These are phyloP conservation scores for Diachasmimorpha longicaudata DNA, from an alignment of 1,140 invertebrate species.

Conservation along the genomic window DNA sequence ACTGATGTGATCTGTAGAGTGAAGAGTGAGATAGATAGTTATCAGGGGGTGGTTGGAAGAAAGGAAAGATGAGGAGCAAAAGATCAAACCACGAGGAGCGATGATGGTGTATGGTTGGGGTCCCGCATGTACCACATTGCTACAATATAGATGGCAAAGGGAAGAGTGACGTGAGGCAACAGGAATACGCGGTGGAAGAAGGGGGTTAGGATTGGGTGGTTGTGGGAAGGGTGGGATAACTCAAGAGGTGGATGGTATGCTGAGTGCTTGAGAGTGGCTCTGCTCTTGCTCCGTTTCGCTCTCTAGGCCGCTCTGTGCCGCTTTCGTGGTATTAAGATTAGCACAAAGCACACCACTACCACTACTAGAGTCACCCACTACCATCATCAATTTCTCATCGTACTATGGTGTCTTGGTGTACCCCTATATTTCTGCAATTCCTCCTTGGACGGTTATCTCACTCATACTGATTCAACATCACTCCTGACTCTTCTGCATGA, in stretches of 20 bases:
- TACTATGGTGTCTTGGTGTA: conserved; percentile 1
- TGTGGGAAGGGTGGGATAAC: conserved; percentile 9
- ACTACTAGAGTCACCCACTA: background rate
- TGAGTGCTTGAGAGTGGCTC: conserved; percentile 37
- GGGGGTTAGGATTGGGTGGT: conserved; percentile 23
- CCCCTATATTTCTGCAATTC: conserved; percentile 11
- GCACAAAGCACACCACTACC: conserved; percentile 37
- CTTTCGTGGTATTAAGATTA: conserved; percentile 44
- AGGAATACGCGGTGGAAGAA: background rate
- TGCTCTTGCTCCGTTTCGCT: conserved; percentile 19
- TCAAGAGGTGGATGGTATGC: conserved; percentile 22
- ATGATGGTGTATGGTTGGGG: conserved; percentile 28
- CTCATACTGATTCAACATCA: conserved; percentile 10
- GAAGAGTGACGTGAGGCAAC: conserved; percentile 23
- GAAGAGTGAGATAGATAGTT: background rate
- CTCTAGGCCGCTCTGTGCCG: conserved; percentile 18
- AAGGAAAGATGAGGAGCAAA: conserved; percentile 25
- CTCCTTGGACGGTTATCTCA: conserved; percentile 13
- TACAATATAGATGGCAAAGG: conserved; percentile 12
- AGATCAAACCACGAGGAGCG: conserved; percentile 40
- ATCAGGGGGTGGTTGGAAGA: background rate
- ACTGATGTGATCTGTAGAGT: background rate
- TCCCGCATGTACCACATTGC: conserved; percentile 32
- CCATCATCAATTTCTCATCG: background rate
- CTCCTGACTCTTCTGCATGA: conserved; percentile 9